Conservation (phyloP, 2,888 invertebrate species). For the Heteromurus nitidus region DNA sequence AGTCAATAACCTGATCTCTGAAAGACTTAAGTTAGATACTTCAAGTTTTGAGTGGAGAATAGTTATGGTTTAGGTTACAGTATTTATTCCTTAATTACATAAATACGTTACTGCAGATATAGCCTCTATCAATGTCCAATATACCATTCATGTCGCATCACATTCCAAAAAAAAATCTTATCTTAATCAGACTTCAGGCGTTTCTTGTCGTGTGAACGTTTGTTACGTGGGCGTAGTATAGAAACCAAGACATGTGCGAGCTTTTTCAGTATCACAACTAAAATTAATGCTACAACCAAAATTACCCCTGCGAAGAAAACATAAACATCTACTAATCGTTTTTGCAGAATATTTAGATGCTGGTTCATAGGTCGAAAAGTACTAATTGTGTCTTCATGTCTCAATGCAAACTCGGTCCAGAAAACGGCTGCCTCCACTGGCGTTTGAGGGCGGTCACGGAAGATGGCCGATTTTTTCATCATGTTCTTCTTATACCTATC, state of each 20-base stretch:
- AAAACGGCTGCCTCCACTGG: constrained; percentile 69
- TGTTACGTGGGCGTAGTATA: too few species aligned
- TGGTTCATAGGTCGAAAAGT: constrained; percentile 67
- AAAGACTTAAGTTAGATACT: too few species aligned
- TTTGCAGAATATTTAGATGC: constrained; percentile 59
- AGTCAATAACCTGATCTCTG: constrained; percentile 60
- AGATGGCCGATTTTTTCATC: constrained; percentile 63
- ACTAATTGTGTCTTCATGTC: constrained; percentile 68
- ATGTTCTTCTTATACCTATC: constrained; percentile 69
- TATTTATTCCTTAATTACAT: too few species aligned
- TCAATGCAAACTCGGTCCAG: constrained; percentile 72
- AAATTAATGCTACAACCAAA: not conserved
- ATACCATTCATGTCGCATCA: too few species aligned
- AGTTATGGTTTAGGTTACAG: too few species aligned
- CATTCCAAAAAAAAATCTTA: too few species aligned
- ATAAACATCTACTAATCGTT: constrained; percentile 68
- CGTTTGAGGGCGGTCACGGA: constrained; percentile 66
- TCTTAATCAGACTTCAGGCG: too few species aligned
- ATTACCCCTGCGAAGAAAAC: constrained; percentile 21
- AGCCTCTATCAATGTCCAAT: too few species aligned
- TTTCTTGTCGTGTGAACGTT: too few species aligned
- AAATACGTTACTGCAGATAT: too few species aligned
- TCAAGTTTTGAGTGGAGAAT: too few species aligned
- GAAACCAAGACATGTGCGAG: too few species aligned
- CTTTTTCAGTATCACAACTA: not conserved